Conservation (phyloP, 2,888 invertebrate species). For the Halictus ligatus region DNA sequence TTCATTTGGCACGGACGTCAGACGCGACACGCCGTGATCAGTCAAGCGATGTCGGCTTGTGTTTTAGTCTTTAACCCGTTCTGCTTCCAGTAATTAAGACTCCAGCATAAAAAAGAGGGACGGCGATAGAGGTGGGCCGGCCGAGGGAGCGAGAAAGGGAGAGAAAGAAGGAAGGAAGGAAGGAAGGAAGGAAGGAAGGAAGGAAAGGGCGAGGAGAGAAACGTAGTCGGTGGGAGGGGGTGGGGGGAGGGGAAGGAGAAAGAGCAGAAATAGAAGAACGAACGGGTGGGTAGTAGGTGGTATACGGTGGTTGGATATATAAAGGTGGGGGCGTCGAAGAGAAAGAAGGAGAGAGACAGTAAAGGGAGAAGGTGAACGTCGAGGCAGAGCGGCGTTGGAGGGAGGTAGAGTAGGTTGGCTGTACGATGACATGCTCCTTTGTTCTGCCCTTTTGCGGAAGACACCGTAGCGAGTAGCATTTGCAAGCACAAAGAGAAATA, state of each 20-base stretch:
- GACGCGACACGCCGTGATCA: conserved; percentile 76
- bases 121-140: background rate
- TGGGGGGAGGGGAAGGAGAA: background rate
- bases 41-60: conserved; percentile 76
- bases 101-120: conserved; percentile 64
- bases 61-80: conserved; percentile 77
- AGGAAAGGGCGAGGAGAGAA: conserved; percentile 21
- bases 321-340: conserved; percentile 51
- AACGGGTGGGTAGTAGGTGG: conserved; percentile 53
- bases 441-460: conserved; percentile 78
- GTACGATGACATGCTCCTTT: conserved; percentile 78
- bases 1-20: conserved; percentile 76
- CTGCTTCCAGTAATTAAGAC: conserved; percentile 77
- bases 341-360: conserved; percentile 35
- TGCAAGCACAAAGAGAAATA: conserved; percentile 79
- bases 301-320: conserved; percentile 43
- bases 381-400: conserved; percentile 28
- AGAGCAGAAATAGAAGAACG: conserved; percentile 50
- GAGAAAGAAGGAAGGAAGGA: conserved; percentile 13
- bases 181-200: background rate
- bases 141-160: conserved; percentile 2
- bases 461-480: conserved; percentile 75
- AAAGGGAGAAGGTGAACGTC: conserved; percentile 53
- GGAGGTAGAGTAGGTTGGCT: conserved; percentile 54
- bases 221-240: conserved; percentile 19